phyloP scores from a whole-genome alignment of 2,113 vertebrate genomes.

The Sinocyclocheilus anophthalmus region DNA sequence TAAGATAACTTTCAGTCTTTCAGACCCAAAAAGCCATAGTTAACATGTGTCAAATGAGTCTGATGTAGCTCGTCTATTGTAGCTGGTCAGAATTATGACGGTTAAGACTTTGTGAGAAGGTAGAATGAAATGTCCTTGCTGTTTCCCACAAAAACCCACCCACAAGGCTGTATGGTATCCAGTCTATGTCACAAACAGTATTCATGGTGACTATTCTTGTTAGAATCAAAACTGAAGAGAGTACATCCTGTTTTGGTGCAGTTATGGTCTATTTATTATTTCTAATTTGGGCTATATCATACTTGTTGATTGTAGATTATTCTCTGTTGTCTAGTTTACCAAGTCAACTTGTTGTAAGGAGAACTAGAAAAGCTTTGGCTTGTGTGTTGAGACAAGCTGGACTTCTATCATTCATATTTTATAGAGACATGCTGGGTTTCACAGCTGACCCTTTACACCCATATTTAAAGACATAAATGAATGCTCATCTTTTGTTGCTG shows the following conservation, averaged over 20 bases:
- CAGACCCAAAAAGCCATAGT: not conserved
- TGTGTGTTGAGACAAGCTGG: not conserved
- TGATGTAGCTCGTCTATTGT: not conserved
- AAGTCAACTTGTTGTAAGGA: not conserved
- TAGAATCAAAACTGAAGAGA: constrained; percentile 11
- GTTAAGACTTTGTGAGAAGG: not conserved
- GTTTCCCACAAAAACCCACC: not conserved
- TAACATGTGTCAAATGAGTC: not conserved
- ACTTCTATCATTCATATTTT: constrained; percentile 8
- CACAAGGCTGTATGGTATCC: not conserved
- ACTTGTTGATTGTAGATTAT: not conserved
- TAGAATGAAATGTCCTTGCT: not conserved
- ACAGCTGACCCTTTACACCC: not conserved
- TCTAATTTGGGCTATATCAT: not conserved
- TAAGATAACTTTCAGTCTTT: not conserved
- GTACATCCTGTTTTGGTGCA: not conserved
- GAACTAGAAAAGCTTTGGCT: not conserved
- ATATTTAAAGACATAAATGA: not conserved
- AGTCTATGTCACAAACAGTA: not conserved
- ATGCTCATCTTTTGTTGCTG: not conserved
- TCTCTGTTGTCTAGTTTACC: not conserved
- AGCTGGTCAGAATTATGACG: not conserved
- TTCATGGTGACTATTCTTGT: not conserved
- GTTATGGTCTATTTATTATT: not conserved
- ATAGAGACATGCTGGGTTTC: not conserved